A percentile compares a stretch with the other conserved stretches of the same genome.
phyloP scores from a whole-genome alignment of 2,888 invertebrate genomes.

The Xanthia icteritia region DNA sequence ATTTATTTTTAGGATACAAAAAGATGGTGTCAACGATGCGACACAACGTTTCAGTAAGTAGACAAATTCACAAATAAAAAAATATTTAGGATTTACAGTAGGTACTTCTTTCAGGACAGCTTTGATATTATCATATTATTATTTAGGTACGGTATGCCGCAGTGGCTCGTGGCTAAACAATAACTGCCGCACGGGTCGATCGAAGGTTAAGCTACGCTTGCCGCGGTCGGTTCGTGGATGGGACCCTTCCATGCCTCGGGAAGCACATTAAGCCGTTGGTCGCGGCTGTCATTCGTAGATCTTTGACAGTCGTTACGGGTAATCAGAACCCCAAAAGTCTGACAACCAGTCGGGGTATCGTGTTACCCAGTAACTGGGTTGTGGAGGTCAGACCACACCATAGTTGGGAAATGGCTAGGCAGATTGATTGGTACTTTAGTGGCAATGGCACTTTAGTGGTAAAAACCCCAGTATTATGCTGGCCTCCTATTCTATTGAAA shows the following conservation, averaged over 20 bases:
- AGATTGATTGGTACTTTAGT: background rate
- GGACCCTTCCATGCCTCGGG: too few species aligned
- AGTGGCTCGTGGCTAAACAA: too few species aligned
- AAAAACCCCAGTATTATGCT: background rate
- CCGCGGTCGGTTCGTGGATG: too few species aligned
- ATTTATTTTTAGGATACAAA: background rate
- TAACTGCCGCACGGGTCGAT: background rate
- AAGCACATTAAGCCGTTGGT: too few species aligned
- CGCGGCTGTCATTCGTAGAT: background rate
- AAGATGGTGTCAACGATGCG: background rate
- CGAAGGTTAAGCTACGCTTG: background rate
- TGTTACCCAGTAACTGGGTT: background rate
- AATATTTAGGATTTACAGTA: background rate
- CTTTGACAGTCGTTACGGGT: background rate
- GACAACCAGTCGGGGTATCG: background rate
- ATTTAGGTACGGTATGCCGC: background rate
- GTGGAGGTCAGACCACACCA: background rate
- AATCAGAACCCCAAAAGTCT: background rate
- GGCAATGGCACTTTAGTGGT: background rate
- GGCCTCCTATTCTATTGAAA: background rate
- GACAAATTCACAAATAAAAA: background rate
- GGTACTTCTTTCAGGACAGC: background rate
- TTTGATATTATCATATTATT: background rate
- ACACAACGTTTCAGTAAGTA: conserved; percentile 4
- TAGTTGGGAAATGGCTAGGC: background rate